Evolutionary conservation across 2,797 vertebrate genomes (phyloP), one percentile per base, ranked within the genome.

Genomic region (Odontamblyopus rebecca): DNA sequence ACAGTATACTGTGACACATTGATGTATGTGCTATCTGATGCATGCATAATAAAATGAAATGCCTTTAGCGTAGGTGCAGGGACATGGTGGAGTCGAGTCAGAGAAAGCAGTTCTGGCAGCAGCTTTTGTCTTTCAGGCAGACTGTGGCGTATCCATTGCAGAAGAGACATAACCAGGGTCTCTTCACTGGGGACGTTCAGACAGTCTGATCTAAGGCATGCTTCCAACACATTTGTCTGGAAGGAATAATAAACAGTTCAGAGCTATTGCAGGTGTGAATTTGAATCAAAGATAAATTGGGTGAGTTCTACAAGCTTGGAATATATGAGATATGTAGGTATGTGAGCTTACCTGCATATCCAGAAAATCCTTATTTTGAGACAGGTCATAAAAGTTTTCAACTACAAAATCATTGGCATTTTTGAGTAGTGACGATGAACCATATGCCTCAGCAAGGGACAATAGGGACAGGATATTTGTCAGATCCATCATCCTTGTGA

Each of bases 61-160:
- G 95, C 93, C 86, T 94, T 93, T 66, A 99, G 90, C 13, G 83
- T 86, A 73, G 93, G 79, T 78, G 91, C 85, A n/a, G 97, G 93
- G 73, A 99, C 85, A 74, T 99, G 97, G 77, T 98, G 96, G 23
- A 98, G 91, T 81, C 96, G 93, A n/a, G 96, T 94, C n/a, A 94
- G 93, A 73, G 91, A 90, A 53, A 99, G 91, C 78, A 99, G 89
- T 75, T 88, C 85, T 9, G 92, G 91, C 29, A 99, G 86, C 62
- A 95, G 88, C 51, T 86, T 94, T 79, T 90, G 84, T 80, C 97
- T 94, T 60, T 76, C 86, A 48, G 93, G 89, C 56, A 93, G 77
- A 69, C 94, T 90, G 59, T 96, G 91, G 53, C 86, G 92, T 54
- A 94, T 94, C 98, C 98, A 99, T 0, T 81, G 89, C 38, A 99